Evolutionary conservation across 2,113 vertebrate genomes (phyloP).

Genomic region (Urocynchramus pylzowi): DNA sequence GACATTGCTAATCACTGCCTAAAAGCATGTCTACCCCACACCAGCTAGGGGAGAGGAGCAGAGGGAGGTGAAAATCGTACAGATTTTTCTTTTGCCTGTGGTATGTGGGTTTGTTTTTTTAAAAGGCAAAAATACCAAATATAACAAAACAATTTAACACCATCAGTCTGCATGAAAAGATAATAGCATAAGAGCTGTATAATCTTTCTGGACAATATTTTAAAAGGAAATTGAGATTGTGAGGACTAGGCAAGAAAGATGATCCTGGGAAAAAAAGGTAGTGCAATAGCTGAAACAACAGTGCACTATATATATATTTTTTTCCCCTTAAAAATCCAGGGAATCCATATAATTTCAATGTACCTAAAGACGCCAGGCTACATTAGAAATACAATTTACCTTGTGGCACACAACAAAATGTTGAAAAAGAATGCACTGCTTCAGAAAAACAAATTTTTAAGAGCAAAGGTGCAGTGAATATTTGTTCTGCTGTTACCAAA

Average conservation of each 20-base stretch:
- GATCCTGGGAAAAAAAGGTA: background rate
- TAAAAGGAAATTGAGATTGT: background rate
- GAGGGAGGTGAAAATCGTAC: rapidly evolving
- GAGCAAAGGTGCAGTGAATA: background rate
- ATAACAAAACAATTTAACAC: background rate
- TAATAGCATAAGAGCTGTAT: background rate
- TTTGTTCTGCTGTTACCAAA: background rate
- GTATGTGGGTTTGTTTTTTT: background rate
- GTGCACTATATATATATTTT: background rate
- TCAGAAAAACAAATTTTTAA: background rate
- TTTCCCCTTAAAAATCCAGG: background rate
- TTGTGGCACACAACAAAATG: background rate
- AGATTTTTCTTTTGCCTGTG: background rate
- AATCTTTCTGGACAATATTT: background rate
- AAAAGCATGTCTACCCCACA: background rate
- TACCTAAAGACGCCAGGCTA: background rate
- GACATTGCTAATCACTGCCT: background rate
- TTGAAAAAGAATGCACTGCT: background rate
- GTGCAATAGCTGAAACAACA: background rate
- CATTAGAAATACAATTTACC: slow-evolving; percentile 15
- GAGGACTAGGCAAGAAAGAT: background rate
- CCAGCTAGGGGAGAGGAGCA: background rate
- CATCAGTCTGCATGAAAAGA: background rate
- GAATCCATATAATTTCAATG: background rate
- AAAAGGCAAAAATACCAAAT: background rate